A percentile compares a stretch with the other conserved stretches of the same genome.
Conservation (phyloP, 2,888 invertebrate species). For the Cheilosia urbana region DNA sequence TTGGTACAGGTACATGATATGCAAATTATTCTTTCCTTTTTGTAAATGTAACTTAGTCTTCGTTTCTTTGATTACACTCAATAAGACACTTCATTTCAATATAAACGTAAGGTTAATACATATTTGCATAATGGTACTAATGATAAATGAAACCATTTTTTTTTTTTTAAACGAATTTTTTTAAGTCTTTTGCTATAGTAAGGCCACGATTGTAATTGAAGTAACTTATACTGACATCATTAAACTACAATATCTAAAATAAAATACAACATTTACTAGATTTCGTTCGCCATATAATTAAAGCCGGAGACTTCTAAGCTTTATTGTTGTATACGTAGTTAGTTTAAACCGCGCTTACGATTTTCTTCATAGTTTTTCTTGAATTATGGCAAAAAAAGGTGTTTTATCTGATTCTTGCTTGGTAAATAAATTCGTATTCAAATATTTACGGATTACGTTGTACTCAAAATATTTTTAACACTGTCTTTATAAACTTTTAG, state of each 20-base stretch:
- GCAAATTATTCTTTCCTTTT: background rate
- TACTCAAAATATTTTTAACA: background rate
- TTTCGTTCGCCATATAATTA: background rate
- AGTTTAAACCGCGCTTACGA: background rate
- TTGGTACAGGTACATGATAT: background rate
- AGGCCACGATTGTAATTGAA: constrained; percentile 53
- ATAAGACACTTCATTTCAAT: background rate
- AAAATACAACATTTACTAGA: constrained; percentile 11
- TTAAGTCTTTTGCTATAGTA: constrained; percentile 45
- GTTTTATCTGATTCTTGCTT: background rate
- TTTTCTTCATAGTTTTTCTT: background rate
- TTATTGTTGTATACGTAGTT: too few species aligned
- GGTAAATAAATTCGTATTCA: background rate
- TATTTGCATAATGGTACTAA: constrained; percentile 8
- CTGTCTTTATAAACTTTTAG: background rate
- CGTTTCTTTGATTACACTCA: background rate
- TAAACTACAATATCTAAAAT: constrained; percentile 12
- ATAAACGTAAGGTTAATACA: constrained; percentile 1
- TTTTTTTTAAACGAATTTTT: constrained; percentile 15
- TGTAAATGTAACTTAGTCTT: constrained; percentile 15
- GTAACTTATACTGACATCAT: constrained; percentile 7
- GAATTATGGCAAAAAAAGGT: background rate
- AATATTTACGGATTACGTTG: background rate
- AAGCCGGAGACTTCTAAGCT: background rate
- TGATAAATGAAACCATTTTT: constrained; percentile 17